These are phyloP conservation scores for Parapristionchus giblindavisi DNA, from an alignment of 2,888 invertebrate species.

Conservation along the genomic window DNA sequence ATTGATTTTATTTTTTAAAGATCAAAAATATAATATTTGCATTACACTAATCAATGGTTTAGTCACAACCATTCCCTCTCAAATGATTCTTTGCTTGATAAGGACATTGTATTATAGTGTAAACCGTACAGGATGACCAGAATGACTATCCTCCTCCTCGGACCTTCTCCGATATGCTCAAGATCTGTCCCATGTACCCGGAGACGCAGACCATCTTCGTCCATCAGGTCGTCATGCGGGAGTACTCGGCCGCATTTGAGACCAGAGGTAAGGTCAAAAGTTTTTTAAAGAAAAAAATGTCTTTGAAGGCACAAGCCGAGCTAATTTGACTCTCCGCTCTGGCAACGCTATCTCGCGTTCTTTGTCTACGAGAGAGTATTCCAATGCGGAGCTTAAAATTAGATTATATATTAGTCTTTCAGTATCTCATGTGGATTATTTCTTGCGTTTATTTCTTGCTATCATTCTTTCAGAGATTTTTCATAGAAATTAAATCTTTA, in stretches of 20 bases:
- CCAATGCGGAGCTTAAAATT: neutral
- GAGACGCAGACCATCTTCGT: constrained; percentile 30
- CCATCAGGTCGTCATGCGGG: constrained; percentile 22
- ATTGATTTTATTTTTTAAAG: neutral
- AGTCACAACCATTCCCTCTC: neutral
- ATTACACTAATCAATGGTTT: neutral
- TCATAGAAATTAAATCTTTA: no score
- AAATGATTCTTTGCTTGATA: neutral
- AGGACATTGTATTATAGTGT: neutral
- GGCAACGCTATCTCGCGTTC: constrained; percentile 6
- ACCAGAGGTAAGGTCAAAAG: neutral
- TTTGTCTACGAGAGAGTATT: neutral
- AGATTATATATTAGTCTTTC: neutral
- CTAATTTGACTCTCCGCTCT: neutral
- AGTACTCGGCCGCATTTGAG: constrained; percentile 25
- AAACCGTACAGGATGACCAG: neutral
- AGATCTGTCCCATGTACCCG: constrained; percentile 26
- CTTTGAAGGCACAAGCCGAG: neutral
- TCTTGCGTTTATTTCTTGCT: no score
- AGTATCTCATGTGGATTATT: no score
- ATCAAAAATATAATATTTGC: neutral
- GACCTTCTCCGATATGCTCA: constrained; percentile 30
- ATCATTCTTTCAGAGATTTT: no score
- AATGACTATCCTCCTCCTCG: constrained; percentile 31
- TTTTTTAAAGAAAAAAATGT: neutral